Conservation (phyloP, 2,113 vertebrate species). For the Ceyx melanurus region DNA sequence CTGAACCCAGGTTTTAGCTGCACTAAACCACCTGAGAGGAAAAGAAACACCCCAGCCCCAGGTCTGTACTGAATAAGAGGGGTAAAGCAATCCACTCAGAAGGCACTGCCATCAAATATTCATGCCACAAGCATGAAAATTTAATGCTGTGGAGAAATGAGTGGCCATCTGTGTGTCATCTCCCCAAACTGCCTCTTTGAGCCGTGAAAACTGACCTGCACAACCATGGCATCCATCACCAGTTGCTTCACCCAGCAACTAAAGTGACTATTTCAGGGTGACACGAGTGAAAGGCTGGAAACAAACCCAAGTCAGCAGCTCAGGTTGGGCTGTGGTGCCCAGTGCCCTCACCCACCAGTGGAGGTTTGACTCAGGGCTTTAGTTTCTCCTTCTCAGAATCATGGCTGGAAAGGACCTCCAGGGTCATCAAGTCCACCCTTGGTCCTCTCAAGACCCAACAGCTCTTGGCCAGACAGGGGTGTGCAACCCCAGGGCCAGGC, state of each 20-base stretch:
- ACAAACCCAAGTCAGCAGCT: not conserved
- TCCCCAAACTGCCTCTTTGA: conserved; percentile 19
- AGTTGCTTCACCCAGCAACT: not conserved
- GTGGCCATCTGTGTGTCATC: not conserved
- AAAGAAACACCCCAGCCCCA: not conserved
- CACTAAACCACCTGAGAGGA: not conserved
- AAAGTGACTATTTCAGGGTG: not conserved
- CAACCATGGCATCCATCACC: not conserved
- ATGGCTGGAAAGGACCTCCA: no score
- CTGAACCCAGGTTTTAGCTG: not conserved
- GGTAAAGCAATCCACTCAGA: conserved; percentile 33
- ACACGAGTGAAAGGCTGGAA: not conserved
- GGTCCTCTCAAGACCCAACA: not conserved
- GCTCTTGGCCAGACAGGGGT: not conserved
- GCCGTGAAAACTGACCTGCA: not conserved
- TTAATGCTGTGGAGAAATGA: not conserved
- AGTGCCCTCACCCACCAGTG: not conserved
- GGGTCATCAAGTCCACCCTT: no score
- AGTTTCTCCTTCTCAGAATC: no score
- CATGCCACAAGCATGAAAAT: conserved; percentile 31
- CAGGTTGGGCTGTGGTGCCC: accelerated
- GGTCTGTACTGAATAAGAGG: not conserved
- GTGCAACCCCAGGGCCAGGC: accelerated
- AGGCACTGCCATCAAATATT: conserved; percentile 47
- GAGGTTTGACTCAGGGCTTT: not conserved